Percentiles rank a stretch among this genome's conserved stretches.
phyloP scores from a whole-genome alignment of 2,113 vertebrate species.

The Semnornis frantzii region DNA sequence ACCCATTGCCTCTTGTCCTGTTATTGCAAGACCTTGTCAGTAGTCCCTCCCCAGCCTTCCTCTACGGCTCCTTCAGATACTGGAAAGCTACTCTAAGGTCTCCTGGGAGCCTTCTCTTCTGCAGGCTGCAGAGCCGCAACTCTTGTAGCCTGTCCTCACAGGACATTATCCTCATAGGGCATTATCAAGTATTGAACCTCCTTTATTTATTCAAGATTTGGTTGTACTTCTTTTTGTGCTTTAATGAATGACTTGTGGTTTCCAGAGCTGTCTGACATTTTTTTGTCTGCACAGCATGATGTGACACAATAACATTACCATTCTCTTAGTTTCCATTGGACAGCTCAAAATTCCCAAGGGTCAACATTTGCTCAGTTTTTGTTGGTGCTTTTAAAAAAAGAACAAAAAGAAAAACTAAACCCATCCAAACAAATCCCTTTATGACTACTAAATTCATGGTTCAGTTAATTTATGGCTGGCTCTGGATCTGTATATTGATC shows the following conservation, averaged over 20 bases:
- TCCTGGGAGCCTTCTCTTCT: too few species aligned
- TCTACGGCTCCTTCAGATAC: too few species aligned
- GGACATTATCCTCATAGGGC: too few species aligned
- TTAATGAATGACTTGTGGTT: background rate
- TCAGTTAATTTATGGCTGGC: background rate
- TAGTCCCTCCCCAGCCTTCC: too few species aligned
- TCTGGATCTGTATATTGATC: background rate
- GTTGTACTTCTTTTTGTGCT: background rate
- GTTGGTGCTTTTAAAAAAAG: background rate
- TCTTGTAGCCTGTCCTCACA: too few species aligned
- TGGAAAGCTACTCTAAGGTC: too few species aligned
- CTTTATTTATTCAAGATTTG: background rate
- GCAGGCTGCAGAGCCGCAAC: too few species aligned
- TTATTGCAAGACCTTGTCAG: too few species aligned
- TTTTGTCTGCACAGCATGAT: background rate
- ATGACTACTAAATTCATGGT: background rate
- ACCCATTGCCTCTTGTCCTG: too few species aligned
- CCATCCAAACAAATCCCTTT: background rate
- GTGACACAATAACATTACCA: background rate
- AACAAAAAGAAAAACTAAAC: background rate
- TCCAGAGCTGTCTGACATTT: background rate
- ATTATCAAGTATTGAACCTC: background rate
- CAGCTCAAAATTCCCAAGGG: background rate
- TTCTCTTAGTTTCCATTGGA: background rate
- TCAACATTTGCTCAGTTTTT: background rate